Base-by-base conservation (phyloP, 2,888 invertebrate genomes). In the Gandaritis pyraliata region DNA sequence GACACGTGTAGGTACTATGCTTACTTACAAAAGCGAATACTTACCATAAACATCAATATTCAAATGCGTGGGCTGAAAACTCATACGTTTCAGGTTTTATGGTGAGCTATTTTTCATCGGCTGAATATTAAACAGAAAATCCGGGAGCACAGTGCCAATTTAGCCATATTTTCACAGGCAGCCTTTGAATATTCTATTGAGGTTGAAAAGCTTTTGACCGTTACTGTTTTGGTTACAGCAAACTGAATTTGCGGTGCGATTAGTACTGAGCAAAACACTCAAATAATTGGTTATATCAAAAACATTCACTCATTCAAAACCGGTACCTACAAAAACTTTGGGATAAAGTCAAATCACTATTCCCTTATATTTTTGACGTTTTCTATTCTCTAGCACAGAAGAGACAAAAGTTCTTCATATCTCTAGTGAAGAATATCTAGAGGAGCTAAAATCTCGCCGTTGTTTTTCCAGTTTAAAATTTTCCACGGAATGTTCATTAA, bases 11-110 rank as follows among this genome's bases (percentile, higher is more conserved):
- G 4, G 47, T 48, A 13, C 13, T 7, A 12, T 53, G 10, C 0
- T 11, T 16, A 45, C 54, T 41, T 51, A 29, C 29, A 49, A 49
- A 29, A 41, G 52, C 23, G 55, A 38, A 30, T 46, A 41, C 54
- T 62, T 83, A 83, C 81, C 83, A 88, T 86, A 87, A 87, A 86
- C 83, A 88, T 88, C 85, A 88, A 89, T 89, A 89, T 89, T 88
- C 84, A 87, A 87, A 87, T 84, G 80, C 81, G 81, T 70, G 74
- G 77, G 78, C 76, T 83, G 82, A 87, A 85, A 87, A 83, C 87
- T 86, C 87, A 85, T 86, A 86, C 81, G 85, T 82, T 80, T 83
- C 85, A 81, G 78, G 81, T 85, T 88, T 90, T 88, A 88, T 87
- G 82, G 82, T 78, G 77, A 83, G 82, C 73, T 87, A 87, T 88